Percentiles rank a stretch among this genome's conserved stretches.
Evolutionary conservation across 1,140 invertebrate genomes (phyloP).

Genomic region (Eurosta solidaginis): DNA sequence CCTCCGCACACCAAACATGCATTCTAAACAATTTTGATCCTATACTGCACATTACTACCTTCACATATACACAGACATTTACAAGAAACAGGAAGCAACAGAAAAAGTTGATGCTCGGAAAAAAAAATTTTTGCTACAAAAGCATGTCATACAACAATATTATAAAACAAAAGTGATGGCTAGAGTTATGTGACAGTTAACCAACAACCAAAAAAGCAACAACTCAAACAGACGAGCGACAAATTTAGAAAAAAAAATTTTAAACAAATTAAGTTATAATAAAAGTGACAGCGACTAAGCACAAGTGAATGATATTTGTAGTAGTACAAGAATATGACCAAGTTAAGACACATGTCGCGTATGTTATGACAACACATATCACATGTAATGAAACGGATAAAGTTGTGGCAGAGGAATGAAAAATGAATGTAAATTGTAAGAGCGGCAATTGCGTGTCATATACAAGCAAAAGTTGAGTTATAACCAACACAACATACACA

Average conservation of each 20-base stretch:
- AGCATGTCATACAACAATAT: background rate
- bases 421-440: background rate
- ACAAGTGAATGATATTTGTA: background rate
- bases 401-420: background rate
- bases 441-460: background rate
- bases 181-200: background rate
- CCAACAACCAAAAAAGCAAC: background rate
- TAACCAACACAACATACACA: too few relatives aligned
- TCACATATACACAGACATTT: background rate
- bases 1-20: background rate
- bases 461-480: too few relatives aligned
- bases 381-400: background rate
- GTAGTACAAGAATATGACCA: background rate
- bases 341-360: slow-evolving; percentile 22
- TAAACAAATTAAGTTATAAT: slow-evolving; percentile 23
- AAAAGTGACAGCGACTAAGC: background rate
- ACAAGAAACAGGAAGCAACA: background rate
- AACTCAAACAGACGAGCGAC: background rate
- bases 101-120: background rate
- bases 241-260: background rate
- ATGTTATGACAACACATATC: slow-evolving; percentile 15
- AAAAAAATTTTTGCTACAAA: background rate
- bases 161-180: background rate
- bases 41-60: background rate
- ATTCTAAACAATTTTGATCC: background rate